A percentile compares a stretch with the other conserved stretches of the same genome.
Evolutionary conservation across 2,888 invertebrate genomes (phyloP).

Genomic region (Eueremaeus valkanovi): DNA sequence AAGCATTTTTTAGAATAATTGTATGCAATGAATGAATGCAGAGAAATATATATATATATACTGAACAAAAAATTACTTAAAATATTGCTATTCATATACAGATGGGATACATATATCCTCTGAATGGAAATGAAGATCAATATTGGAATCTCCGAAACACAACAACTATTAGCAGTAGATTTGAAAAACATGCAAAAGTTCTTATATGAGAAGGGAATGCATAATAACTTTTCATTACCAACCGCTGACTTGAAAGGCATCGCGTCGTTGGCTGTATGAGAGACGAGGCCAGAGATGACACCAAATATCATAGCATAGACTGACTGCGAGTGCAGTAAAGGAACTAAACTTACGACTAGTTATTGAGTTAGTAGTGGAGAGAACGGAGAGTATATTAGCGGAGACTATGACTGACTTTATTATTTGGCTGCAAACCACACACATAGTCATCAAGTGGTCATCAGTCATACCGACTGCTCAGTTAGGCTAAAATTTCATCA

Average conservation of each 20-base stretch:
- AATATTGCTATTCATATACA: neutral
- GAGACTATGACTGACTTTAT: slow-evolving; percentile 10
- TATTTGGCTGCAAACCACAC: slow-evolving; percentile 3
- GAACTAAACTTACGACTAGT: slow-evolving; percentile 9
- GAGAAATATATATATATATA: neutral
- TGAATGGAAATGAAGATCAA: neutral
- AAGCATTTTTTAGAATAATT: neutral
- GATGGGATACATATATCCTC: neutral
- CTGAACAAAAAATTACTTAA: neutral
- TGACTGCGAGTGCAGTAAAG: neutral
- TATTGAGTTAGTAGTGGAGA: slow-evolving; percentile 13
- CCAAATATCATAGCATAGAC: neutral
- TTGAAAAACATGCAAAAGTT: slow-evolving; percentile 31
- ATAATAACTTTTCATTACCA: slow-evolving; percentile 34
- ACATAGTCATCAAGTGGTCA: slow-evolving; percentile 32
- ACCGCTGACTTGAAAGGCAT: slow-evolving; percentile 5
- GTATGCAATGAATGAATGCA: neutral
- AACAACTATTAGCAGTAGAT: slow-evolving; percentile 16
- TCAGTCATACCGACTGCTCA: neutral
- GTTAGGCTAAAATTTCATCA: slow-evolving; percentile 14
- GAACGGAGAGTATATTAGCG: neutral
- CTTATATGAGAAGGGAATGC: slow-evolving; percentile 30
- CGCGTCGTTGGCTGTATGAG: neutral
- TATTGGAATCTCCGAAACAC: neutral
- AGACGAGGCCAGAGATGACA: neutral